Base-by-base conservation (phyloP, 2,888 invertebrate species). In the Aporophyla nigra region DNA sequence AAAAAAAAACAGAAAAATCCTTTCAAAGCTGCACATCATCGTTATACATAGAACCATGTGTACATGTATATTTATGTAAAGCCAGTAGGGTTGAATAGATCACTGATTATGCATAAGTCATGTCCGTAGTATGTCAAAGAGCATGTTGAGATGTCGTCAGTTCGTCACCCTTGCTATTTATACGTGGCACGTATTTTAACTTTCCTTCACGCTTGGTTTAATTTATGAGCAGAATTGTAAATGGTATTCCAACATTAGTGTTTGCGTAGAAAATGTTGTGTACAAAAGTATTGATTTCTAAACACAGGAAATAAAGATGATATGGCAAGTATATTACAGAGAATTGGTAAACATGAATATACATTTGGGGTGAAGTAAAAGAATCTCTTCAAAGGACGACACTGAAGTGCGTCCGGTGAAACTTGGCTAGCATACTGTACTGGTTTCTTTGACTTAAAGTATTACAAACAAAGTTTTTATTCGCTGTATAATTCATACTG, bases 101-200 rank as follows among this genome's bases (percentile, higher is more conserved):
- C 76, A 74, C 83, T 74, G 83, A 84, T 84, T 84, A 83, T 80
- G 84, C 80, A 76, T 74, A 84, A 72, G 62, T 63, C 58, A 80
- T 76, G 76, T 67, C 74, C 53, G 46, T 53, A 69, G 69, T 56
- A 61, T 70, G 71, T 76, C 74, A 75, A 76, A 68, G 69, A 76
- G 74, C 69, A 51, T 84, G 73, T 71, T 70, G 68, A 69, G 65
- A 74, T 58, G 80, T 65, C 66, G 61, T 33, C 63, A 53, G 46
- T 70, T 69, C 61, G 40, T 46, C 70, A 53, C 21, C 71, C 78
- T 58, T 24, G 56, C 69, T 65, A 33, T 67, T 33, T n/a, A 73
- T 67, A 58, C 59, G 63, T 58, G 67, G 51, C 75, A 73, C 71
- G 75, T 71, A 65, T 43, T 67, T 68, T 59, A 61, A 70, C 63